Evolutionary conservation across 2,797 vertebrate genomes (phyloP), one percentile per base, ranked within the genome.

Genomic region (Anguilla pacifica): DNA sequence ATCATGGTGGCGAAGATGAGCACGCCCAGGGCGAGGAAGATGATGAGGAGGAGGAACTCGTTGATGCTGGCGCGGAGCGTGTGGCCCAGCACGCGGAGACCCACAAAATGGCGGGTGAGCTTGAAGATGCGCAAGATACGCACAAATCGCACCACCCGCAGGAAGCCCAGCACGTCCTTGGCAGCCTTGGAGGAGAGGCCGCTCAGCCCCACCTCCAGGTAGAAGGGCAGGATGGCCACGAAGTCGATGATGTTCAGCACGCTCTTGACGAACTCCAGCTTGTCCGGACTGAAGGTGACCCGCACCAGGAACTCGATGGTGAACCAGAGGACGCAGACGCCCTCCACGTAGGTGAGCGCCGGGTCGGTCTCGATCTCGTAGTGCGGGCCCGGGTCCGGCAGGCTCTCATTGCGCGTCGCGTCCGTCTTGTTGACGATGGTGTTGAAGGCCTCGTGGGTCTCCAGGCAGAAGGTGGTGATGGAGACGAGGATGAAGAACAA

Each of bases 1-100:
- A 99, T 99, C 97, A 99, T 99, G 86, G 98, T 99, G 91, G 98
- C 98, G 91, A 99, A 99, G 95, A 99, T 99, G 94, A 99, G 96
- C 90, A 99, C 98, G 89, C 98, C 98, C 4, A 99, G 95, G 1
- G 98, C 98, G 91, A 99, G 95, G 95, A 99, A 99, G 95, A 99
- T 99, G 90, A 99, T 98, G 91, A 99, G 97, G 91, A 99, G 97
- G 94, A 99, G 95, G 94, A 99, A 99, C 90, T 99, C 98, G 3
- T 99, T 99, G 84, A 97, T 98, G 92, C 98, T 99, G 88, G 98
- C 98, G 85, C 98, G 95, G 74, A 99, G 95, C 0, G 98, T 99
- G 93, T 99, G 98, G 83, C 98, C 98, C 84, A 99, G 94, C 88
- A 99, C 98, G 82, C 98, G 95, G 77, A 99, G 96, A 6, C 98